Evolutionary conservation across 2,888 invertebrate species (phyloP).

Genomic region (Trissoscelio sp.): DNA sequence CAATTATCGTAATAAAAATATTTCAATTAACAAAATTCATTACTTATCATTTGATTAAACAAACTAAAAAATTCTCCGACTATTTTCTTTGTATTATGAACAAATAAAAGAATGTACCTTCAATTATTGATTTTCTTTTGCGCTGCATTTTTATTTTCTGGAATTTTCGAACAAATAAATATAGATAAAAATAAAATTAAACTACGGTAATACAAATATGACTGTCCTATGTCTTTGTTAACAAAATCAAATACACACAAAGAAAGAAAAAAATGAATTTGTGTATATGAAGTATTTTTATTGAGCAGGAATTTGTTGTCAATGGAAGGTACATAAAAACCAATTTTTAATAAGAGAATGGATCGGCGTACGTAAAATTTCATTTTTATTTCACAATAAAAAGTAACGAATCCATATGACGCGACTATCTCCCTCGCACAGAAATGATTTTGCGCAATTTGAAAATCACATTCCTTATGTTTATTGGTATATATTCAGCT

Average conservation of each 20-base stretch:
- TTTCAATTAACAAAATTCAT: no score
- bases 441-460: constrained; percentile 40
- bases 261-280: neutral
- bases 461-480: constrained; percentile 43
- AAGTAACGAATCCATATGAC: constrained; percentile 23
- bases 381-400: constrained; percentile 36
- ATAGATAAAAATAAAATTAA: no score
- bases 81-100: no score
- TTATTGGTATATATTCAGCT: constrained; percentile 39
- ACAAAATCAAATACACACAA: neutral
- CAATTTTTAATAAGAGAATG: constrained; percentile 35
- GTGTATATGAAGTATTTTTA: constrained; percentile 21
- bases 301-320: constrained; percentile 9
- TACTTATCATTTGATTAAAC: no score
- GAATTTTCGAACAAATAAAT: no score
- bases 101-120: no score
- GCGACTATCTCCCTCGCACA: neutral
- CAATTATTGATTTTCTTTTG: no score
- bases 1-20: no score
- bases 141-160: no score
- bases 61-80: no score
- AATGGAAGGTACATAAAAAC: neutral
- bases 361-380: constrained; percentile 23
- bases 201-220: no score
- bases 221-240: no score